Conservation (phyloP, 2,888 invertebrate genomes). For the Tenthredo mesomela region DNA sequence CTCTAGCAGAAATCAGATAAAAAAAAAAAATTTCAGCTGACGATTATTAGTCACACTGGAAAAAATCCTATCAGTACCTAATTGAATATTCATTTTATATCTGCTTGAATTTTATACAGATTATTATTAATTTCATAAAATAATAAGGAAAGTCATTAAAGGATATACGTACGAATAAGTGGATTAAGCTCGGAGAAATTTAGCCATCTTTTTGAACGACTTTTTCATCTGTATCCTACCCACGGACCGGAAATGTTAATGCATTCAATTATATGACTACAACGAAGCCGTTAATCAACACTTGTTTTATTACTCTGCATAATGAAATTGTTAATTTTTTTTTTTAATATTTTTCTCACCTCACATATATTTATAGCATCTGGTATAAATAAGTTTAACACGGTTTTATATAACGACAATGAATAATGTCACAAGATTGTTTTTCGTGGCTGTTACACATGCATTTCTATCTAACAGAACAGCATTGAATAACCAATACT, state of each 20-base stretch:
- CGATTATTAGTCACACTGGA: not conserved
- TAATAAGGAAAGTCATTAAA: not conserved
- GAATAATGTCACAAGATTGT: not conserved
- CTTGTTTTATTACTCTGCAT: not conserved
- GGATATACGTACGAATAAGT: not conserved
- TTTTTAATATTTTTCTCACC: not conserved
- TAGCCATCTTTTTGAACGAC: not conserved
- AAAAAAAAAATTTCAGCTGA: not conserved
- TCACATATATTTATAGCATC: not conserved
- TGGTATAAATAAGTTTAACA: not conserved
- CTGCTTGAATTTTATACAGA: no score
- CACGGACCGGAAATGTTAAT: not conserved
- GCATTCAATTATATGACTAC: not conserved
- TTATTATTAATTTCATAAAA: no score
- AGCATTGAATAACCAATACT: not conserved
- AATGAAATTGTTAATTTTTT: not conserved
- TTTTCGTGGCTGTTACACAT: not conserved
- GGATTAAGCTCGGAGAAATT: slow-evolving; percentile 37
- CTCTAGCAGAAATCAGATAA: not conserved
- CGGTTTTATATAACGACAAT: not conserved
- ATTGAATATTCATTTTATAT: no score
- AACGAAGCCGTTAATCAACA: not conserved
- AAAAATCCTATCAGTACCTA: not conserved
- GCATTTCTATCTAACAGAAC: not conserved
- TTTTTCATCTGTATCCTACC: not conserved